Base-by-base conservation (phyloP, 2,113 vertebrate species). In the Trinectes maculatus region DNA sequence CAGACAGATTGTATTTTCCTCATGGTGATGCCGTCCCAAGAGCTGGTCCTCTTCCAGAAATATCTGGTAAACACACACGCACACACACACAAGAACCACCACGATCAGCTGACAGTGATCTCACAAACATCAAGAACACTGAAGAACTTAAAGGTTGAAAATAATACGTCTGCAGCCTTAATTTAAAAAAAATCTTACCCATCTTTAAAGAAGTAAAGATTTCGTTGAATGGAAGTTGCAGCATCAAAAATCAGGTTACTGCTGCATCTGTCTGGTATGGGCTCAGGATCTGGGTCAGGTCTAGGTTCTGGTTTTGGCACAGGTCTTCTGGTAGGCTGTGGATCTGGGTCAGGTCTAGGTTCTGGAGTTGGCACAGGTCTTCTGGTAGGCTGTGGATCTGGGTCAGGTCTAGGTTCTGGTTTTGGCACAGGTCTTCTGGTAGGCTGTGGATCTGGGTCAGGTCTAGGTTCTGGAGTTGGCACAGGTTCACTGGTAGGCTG, bases 181-280 rank as follows among this genome's bases (percentile, higher is more conserved):
- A n/a, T n/a, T n/a, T n/a, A n/a, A n/a, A n/a, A n/a, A 34, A 42
- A 24, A 11, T 52, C 79, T 85, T 21, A 88, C 87, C 68, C 25
- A 13, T 76, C 48, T 77, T 87, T 88, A 31, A 87, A 92, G 72
- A 92, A 91, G 65, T 91, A 91, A 25, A 92, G 76, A 19, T 55
- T 74, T 2, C 56, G 36, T 1, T 42, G 19, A 9, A 91, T 89
- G 22, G 55, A 55, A 16, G 87, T 87, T 3, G 52, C 85, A 25
- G 91, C 91, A 63, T 93, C 90, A 69, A 93, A 92, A 3, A 77
- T 60, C 11, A 93, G 65, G 46, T 78, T n/a, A 0, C 37, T 65
- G 18, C 33, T 79, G 55, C 91, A 93, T 9, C 42, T 51, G 15
- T 84, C 72, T 56, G 73, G 4, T 12, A 34, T 54, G 15, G 78